Percentiles rank a stretch among this genome's conserved stretches.
These are phyloP conservation scores for Camelus bactrianus DNA, from an alignment of 2,113 vertebrate genomes.

Conservation along the genomic window DNA sequence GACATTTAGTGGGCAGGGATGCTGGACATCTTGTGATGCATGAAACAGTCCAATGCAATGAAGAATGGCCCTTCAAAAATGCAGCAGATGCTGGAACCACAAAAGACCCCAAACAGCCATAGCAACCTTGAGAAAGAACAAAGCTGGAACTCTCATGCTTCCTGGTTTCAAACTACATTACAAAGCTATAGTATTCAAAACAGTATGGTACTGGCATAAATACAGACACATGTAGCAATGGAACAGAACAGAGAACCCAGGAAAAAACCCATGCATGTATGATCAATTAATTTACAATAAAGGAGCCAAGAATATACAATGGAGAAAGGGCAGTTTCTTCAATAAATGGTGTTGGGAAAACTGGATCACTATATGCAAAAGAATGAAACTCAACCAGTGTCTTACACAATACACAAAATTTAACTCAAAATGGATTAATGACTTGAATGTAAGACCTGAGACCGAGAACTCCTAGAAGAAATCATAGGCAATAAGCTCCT, in stretches of 20 bases:
- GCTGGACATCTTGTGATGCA: not conserved
- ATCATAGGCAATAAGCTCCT: no score
- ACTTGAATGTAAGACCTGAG: no score
- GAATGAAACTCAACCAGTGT: not conserved
- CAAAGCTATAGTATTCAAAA: not conserved
- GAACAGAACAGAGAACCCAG: not conserved
- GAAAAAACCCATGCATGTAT: not conserved
- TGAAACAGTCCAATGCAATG: not conserved
- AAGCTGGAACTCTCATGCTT: not conserved
- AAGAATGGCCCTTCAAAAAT: not conserved
- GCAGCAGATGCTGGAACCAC: not conserved
- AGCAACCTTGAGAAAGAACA: not conserved
- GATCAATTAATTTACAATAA: not conserved
- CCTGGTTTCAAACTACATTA: not conserved
- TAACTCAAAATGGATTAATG: no score
- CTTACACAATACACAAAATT: not conserved
- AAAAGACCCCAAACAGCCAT: not conserved
- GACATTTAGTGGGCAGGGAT: not conserved
- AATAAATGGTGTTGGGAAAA: not conserved
- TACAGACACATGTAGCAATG: not conserved
- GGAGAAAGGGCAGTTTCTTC: not conserved
- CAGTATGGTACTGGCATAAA: not conserved
- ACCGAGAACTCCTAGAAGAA: no score
- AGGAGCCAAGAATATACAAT: not conserved
- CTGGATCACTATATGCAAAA: not conserved